Conservation (phyloP, 1,140 invertebrate genomes). For the Battus philenor region DNA sequence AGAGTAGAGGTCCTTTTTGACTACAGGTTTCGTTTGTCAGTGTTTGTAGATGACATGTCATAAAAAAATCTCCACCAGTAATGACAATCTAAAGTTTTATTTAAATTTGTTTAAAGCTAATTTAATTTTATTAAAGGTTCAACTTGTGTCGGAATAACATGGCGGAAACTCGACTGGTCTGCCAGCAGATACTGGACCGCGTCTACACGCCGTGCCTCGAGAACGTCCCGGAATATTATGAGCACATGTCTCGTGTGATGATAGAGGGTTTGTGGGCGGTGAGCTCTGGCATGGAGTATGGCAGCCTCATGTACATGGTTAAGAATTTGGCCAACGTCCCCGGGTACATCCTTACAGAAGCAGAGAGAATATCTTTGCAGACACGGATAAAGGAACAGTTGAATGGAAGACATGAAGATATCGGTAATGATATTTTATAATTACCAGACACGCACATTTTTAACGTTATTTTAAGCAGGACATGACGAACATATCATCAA, state of each 20-base stretch:
- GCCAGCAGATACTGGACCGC: neutral
- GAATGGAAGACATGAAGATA: conserved; percentile 10
- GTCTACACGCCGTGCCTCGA: conserved; percentile 38
- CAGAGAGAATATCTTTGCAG: conserved; percentile 22
- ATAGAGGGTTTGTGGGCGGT: conserved; percentile 50
- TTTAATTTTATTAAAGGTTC: neutral
- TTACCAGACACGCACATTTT: too few species aligned
- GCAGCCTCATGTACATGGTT: conserved; percentile 28
- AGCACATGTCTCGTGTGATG: conserved; percentile 47
- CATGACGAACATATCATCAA: neutral
- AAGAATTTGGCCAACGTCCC: conserved; percentile 36
- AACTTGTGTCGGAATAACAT: conserved; percentile 5
- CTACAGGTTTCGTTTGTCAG: too few species aligned
- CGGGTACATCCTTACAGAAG: conserved; percentile 40
- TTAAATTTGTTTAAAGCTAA: too few species aligned
- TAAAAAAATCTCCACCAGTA: too few species aligned
- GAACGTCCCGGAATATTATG: conserved; percentile 58
- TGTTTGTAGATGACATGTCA: too few species aligned
- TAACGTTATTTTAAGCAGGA: neutral
- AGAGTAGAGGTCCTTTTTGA: too few species aligned
- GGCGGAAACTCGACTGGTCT: neutral
- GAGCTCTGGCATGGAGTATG: conserved; percentile 26
- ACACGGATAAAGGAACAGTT: conserved; percentile 18
- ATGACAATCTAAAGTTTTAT: too few species aligned
- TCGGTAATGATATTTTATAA: conserved; percentile 6